Evolutionary conservation across 2,113 vertebrate species (phyloP).

Genomic region (Chinchilla lanigera): DNA sequence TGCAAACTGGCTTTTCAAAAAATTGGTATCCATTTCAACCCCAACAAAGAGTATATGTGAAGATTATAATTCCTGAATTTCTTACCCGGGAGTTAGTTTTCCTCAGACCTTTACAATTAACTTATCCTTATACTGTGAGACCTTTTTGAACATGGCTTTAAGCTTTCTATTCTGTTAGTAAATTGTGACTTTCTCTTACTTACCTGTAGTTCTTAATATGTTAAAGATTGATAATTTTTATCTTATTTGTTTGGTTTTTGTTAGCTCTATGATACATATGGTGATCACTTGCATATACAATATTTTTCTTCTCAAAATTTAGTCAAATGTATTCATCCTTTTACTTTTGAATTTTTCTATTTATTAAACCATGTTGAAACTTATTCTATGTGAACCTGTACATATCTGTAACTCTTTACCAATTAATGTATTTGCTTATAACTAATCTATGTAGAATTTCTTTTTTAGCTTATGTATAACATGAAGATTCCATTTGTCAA

Average conservation of each 20-base stretch:
- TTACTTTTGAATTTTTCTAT: background rate
- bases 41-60: background rate
- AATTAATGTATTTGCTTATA: background rate
- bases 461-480: background rate
- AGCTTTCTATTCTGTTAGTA: background rate
- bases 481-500: background rate
- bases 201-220: background rate
- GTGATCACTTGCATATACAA: background rate
- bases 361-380: background rate
- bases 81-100: background rate
- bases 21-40: background rate
- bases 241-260: background rate
- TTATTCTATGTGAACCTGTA: background rate
- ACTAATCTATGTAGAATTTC: background rate
- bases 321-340: background rate
- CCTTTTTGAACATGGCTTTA: background rate
- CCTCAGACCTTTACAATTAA: background rate
- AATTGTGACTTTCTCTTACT: background rate
- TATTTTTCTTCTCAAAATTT: conserved; percentile 16
- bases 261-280: background rate
- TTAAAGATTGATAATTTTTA: conserved; percentile 11
- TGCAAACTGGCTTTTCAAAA: conserved; percentile 3
- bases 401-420: background rate
- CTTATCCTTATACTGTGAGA: background rate
- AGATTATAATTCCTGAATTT: background rate